phyloP scores from a whole-genome alignment of 2,888 invertebrate species.

The Neocrepidodera transversa region DNA sequence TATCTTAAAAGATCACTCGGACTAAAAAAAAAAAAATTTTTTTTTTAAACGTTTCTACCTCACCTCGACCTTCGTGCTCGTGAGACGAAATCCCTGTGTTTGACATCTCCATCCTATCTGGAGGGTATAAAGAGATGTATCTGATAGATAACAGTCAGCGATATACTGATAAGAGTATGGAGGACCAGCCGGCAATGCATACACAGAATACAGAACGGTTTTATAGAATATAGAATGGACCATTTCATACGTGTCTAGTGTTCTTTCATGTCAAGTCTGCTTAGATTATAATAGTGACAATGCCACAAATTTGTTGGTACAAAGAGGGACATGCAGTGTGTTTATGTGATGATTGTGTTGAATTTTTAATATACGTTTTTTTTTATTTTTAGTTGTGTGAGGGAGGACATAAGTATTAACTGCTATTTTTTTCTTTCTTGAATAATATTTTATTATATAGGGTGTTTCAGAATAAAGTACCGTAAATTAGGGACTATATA shows the following conservation, averaged over 20 bases:
- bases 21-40: conserved; percentile 30
- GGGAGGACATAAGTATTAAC: no score
- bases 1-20: conserved; percentile 29
- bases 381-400: no score
- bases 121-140: conserved; percentile 59
- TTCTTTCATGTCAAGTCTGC: conserved; percentile 51
- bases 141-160: conserved; percentile 52
- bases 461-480: no score
- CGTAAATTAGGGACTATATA: no score
- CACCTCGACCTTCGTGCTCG: conserved; percentile 13
- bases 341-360: conserved; percentile 32
- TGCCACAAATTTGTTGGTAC: conserved; percentile 52
- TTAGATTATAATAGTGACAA: conserved; percentile 42
- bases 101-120: conserved; percentile 59
- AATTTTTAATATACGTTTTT: background rate
- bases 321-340: conserved; percentile 39
- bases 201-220: conserved; percentile 17
- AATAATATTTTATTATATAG: no score
- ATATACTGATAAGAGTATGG: conserved; percentile 53
- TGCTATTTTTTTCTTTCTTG: no score
- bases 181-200: conserved; percentile 48
- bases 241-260: conserved; percentile 42
- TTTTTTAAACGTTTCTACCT: conserved; percentile 27
- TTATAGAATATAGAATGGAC: conserved; percentile 18
- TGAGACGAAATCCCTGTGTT: conserved; percentile 51